Evolutionary conservation across 92 coral and sea anemone species (phyloP), one percentile per base, ranked within the genome.

Genomic region (Chrysogorgia sp.): DNA sequence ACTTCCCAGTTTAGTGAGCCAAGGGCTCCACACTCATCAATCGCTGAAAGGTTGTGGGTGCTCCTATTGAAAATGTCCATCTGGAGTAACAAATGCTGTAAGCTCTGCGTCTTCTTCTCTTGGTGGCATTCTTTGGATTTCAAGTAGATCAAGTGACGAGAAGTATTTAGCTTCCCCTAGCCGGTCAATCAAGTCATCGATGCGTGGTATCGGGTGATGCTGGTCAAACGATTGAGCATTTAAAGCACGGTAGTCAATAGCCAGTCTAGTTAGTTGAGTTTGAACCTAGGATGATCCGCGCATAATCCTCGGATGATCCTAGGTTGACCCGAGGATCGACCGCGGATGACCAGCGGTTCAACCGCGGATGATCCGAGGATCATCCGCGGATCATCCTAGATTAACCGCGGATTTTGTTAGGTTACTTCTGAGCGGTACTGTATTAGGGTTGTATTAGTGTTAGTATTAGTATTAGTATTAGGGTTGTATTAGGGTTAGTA

Each of bases 11-110:
- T 34, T 67, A 17, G 74, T n/a, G n/a, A n/a, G n/a, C n/a, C n/a
- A n/a, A n/a, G n/a, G n/a, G n/a, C n/a, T n/a, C n/a, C n/a, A n/a
- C 74, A 22, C 52, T 67, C 74, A 67, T 67, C 19, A 67, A 67
- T 21, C 52, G 2, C 33, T 67, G 74, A 67, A 67, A 67, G n/a
- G 52, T 67, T 25, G 52, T 53, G 17, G 74, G 74, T 37, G 53
- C 74, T 19, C 74, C 74, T 53, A 67, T 34, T 67, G 53, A 40
- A 34, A 67, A 52, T 67, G 74, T 12, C 74, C 74, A 34, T 67
- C 74, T n/a, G 74, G 74, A 3, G 74, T 67, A 5, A 52, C 59
- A 67, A 67, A 67, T 28, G 74, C 74, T 29, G 74, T 67, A 34
- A 34, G 34, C 34, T 2, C n/a, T 5, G 29, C 17, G 37, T 67